phyloP scores from a whole-genome alignment of 2,797 vertebrate genomes.

The Sitta carolinensis region DNA sequence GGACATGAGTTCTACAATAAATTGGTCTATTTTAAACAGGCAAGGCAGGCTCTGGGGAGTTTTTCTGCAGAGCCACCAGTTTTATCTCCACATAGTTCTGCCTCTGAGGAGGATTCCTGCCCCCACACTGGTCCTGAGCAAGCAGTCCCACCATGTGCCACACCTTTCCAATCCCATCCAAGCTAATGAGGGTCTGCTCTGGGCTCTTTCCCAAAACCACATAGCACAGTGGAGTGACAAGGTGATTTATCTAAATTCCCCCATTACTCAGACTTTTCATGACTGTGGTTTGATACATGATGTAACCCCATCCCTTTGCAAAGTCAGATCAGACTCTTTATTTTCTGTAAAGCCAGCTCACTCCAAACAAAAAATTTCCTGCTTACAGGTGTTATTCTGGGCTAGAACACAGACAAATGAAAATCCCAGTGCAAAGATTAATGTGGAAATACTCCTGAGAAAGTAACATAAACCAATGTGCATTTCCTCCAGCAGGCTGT shows the following conservation, averaged over 20 bases:
- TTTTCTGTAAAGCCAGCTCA: background rate
- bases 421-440: background rate
- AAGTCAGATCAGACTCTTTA: background rate
- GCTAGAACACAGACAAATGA: background rate
- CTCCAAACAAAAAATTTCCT: background rate
- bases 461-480: background rate
- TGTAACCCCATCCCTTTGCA: background rate
- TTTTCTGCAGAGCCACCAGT: background rate
- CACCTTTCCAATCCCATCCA: background rate
- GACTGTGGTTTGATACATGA: background rate
- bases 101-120: conserved; percentile 20
- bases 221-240: background rate
- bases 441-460: background rate
- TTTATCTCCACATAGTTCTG: background rate
- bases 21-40: background rate
- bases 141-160: background rate
- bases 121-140: background rate
- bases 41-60: background rate
- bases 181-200: background rate
- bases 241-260: background rate
- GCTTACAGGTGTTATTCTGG: background rate
- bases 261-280: background rate
- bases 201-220: background rate
- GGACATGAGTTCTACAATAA: background rate
- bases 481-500: background rate